Evolutionary conservation across 2,888 invertebrate genomes (phyloP).

Genomic region (Biston stratarius): DNA sequence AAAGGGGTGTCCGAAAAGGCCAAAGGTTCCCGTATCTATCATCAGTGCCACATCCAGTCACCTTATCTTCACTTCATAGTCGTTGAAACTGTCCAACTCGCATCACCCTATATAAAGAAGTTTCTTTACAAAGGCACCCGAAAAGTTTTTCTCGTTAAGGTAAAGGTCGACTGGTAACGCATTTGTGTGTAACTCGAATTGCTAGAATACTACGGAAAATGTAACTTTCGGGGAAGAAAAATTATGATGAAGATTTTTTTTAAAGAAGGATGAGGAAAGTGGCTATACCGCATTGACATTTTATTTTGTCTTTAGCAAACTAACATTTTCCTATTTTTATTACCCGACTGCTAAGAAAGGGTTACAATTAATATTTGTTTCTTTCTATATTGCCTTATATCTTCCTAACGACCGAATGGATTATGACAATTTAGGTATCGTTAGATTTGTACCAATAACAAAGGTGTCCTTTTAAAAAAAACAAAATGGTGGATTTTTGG

Average conservation of each 20-base stretch:
- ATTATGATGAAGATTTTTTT: constrained; percentile 5
- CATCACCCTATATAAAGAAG: constrained; percentile 28
- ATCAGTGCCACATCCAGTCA: constrained; percentile 34
- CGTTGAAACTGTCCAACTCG: constrained; percentile 32
- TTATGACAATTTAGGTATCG: too few relatives aligned
- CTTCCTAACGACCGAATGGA: too few relatives aligned
- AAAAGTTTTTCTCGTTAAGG: constrained; percentile 28
- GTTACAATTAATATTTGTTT: too few relatives aligned
- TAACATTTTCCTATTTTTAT: too few relatives aligned
- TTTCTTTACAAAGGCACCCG: constrained; percentile 23
- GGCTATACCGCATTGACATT: too few relatives aligned
- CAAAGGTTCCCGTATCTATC: constrained; percentile 25
- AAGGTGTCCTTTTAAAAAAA: too few relatives aligned
- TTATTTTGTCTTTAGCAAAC: too few relatives aligned
- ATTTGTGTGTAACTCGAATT: constrained; percentile 9
- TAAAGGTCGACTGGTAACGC: constrained; percentile 11
- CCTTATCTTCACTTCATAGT: constrained; percentile 30
- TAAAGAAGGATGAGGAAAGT: not conserved
- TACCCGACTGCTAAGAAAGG: too few relatives aligned
- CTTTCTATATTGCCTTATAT: too few relatives aligned
- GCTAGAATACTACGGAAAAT: not conserved
- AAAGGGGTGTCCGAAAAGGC: constrained; percentile 9
- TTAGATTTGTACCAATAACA: too few relatives aligned
- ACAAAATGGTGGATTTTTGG: too few relatives aligned
- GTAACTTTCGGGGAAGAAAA: constrained; percentile 7